Evolutionary conservation across 2,888 invertebrate genomes (phyloP), one percentile per base, ranked within the genome.

Genomic region (Netelia fuscicornis): DNA sequence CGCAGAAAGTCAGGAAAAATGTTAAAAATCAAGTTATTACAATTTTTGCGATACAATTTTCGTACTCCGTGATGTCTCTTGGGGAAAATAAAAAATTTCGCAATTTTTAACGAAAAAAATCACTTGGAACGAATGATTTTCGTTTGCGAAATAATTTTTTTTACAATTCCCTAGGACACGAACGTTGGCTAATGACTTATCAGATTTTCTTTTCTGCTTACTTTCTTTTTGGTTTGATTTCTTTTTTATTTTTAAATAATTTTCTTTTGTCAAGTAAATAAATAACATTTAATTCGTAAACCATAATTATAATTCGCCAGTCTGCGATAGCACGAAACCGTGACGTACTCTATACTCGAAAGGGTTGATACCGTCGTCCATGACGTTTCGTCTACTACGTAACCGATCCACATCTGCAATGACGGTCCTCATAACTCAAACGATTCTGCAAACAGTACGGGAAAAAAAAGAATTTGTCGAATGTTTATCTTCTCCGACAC

Each of bases 351-450:
- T 86, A 80, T 85, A 77, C 60, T 86, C 85, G 78, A 81, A 85
- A 82, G 83, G 84, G 82, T 81, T 86, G 86, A 88, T 79, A 79
- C 78, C 78, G 72, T 86, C 86, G 70, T 88, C 88, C 88, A 88
- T 86, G 44, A 74, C 67, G 80, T 25, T 37, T 58, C 64, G 65
- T 54, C 78, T 85, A 84, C 65, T 76, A 52, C 74, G 58, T 60
- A 81, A 85, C 60, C 65, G 85, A 62, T 84, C 87, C 56, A 83
- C 82, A 62, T 82, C 81, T 37, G 37, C 37, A 30, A 68, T 56
- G 77, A 82, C 60, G 77, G 71, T 79, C 70, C 79, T 68, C 85
- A 85, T 87, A 80, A 72, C 54, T 87, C 79, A 87, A 84, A n/a
- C 70, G 80, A 71, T 80, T 87, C 87, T 87, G 87, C 25, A 88